Percentiles rank a stretch among this genome's conserved stretches.
Evolutionary conservation across 2,797 vertebrate species (phyloP).

Genomic region (Microcaecilia unicolor): DNA sequence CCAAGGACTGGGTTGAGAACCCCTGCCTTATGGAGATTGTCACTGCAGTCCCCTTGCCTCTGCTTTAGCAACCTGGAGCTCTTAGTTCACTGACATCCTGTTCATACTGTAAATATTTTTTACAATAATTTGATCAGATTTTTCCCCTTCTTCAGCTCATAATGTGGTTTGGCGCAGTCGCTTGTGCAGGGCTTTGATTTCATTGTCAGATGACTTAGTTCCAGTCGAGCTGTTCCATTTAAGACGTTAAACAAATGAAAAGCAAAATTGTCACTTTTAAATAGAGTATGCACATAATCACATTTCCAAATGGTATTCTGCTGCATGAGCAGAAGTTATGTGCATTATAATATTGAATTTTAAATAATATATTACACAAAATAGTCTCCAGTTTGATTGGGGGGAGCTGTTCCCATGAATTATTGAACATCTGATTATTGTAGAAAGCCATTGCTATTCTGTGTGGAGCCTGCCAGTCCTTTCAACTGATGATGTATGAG

Average conservation of each 20-base stretch:
- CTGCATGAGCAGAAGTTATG: slow-evolving; percentile 45
- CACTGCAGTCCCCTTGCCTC: neutral
- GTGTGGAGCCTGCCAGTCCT: slow-evolving; percentile 51
- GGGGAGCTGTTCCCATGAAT: slow-evolving; percentile 63
- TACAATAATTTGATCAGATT: neutral
- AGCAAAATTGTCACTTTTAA: slow-evolving; percentile 64
- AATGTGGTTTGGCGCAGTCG: slow-evolving; percentile 30
- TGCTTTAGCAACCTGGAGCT: neutral
- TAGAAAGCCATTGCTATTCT: slow-evolving; percentile 52
- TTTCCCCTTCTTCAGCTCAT: slow-evolving; percentile 10
- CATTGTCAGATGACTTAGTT: slow-evolving; percentile 50
- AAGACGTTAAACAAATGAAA: slow-evolving; percentile 60
- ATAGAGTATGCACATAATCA: slow-evolving; percentile 54
- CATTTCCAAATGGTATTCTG: slow-evolving; percentile 46
- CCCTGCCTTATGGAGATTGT: no score
- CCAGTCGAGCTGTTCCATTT: slow-evolving; percentile 44
- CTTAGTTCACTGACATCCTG: neutral
- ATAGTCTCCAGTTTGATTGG: slow-evolving; percentile 64
- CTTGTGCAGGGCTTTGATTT: slow-evolving; percentile 32
- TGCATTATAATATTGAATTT: slow-evolving; percentile 66
- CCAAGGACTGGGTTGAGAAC: no score
- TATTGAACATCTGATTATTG: slow-evolving; percentile 64
- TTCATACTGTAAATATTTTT: neutral
- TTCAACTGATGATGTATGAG: slow-evolving; percentile 45
- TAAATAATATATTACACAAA: slow-evolving; percentile 69